A percentile compares a stretch with the other conserved stretches of the same genome.
Conservation (phyloP, 2,797 vertebrate species). For the Babyrousa celebensis region DNA sequence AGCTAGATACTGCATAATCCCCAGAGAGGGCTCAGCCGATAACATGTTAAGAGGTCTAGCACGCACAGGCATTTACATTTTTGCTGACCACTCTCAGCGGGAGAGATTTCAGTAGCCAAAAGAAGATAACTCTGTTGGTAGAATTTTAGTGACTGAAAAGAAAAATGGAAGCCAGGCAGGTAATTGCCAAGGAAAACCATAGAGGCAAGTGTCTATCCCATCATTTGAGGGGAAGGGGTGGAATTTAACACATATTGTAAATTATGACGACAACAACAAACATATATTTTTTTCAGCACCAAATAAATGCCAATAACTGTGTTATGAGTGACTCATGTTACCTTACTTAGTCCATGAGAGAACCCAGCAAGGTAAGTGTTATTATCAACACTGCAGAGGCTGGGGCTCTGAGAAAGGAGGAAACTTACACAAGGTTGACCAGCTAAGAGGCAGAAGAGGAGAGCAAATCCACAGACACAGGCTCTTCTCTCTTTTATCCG, state of each 20-base stretch:
- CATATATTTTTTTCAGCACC: not conserved
- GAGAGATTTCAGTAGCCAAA: slow-evolving; percentile 25
- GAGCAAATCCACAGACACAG: not conserved
- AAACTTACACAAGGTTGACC: not conserved
- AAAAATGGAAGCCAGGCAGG: not conserved
- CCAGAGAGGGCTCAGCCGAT: not conserved
- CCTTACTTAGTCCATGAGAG: not conserved
- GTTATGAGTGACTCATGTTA: not conserved
- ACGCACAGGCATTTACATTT: not conserved
- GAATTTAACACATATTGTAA: slow-evolving; percentile 10
- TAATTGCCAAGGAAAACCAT: not conserved
- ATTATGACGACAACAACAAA: not conserved
- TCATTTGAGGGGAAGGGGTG: not conserved
- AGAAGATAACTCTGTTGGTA: not conserved
- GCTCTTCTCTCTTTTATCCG: not conserved
- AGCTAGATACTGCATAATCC: slow-evolving; percentile 27
- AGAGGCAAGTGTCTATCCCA: not conserved
- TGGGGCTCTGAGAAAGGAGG: not conserved
- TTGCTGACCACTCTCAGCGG: not conserved
- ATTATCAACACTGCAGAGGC: not conserved
- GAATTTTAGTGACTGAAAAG: slow-evolving; percentile 56
- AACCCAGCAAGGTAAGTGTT: not conserved
- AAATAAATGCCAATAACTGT: not conserved
- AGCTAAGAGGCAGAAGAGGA: slow-evolving; percentile 5
- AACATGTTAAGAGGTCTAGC: not conserved